Base-by-base conservation (phyloP, 2,113 vertebrate species). In the Campylomormyrus numenius region DNA sequence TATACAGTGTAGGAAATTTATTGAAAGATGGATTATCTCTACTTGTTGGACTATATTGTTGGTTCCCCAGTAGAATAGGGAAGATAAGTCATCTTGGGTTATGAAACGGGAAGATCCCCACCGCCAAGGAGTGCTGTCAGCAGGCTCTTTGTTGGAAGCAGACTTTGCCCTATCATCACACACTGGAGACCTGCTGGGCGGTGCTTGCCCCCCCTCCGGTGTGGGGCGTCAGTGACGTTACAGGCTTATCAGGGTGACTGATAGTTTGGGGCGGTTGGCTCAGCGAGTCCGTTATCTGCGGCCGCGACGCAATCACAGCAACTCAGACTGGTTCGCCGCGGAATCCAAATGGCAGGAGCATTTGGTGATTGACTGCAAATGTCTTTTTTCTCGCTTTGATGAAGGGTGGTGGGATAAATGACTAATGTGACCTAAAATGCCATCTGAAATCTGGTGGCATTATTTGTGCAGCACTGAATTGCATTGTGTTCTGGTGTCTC, bases 141-240 rank as follows among this genome's bases (percentile, higher is more conserved):
- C 39, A 92, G 15, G 77, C 17, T 90, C 94, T 93, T 90, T 92
- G 95, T 94, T 95, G 94, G 94, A 93, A 83, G 91, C 93, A 95
- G 91, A 95, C 95, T 53, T 95, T 95, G 93, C 83, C 89, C 95
- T 93, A 90, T 93, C 91, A 56, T 92, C 92, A 15, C 70, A 58
- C 84, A 77, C 15, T 35, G 70, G 70, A 31, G n/a, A 39, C 27
- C 70, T 15, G 70, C 70, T 35, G 70, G 70, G 5, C 5, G 13
- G 70, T 66, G 24, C 8, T 10, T 0, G 0, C 21, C 24, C 3
- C 27, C 62, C 9, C 9, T 10, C 62, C 0, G n/a, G 58, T 66
- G 62, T 13, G n/a, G 1, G 27, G 9, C 10, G 3, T 70, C 62
- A 4, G 62, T 77, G 31, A 77, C 74, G 13, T 77, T 5, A 17